Percentiles rank a stretch among this genome's conserved stretches.
Conservation (phyloP, 2,888 invertebrate genomes). For the Ennomos quercinarius region DNA sequence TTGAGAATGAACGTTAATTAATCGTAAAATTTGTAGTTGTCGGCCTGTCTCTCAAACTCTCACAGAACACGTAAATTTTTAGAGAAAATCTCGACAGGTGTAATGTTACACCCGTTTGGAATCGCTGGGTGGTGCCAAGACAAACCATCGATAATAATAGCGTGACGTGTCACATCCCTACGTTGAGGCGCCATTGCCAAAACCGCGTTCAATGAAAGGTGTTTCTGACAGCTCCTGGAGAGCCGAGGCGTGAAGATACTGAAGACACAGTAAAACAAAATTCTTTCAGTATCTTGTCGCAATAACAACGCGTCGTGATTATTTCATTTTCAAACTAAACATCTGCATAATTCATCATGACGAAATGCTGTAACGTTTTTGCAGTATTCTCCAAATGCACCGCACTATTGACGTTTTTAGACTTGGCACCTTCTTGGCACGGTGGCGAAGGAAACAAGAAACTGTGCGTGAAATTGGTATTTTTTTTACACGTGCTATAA, state of each 20-base stretch:
- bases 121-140: conserved; percentile 38
- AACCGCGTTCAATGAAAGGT: conserved; percentile 66
- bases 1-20: conserved; percentile 29
- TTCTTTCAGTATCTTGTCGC: conserved; percentile 16
- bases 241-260: conserved; percentile 22
- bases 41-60: conserved; percentile 24
- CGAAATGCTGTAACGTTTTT: conserved; percentile 4
- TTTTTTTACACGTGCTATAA: conserved; percentile 33
- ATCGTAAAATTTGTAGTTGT: conserved; percentile 34
- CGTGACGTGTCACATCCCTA: conserved; percentile 46
- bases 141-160: conserved; percentile 41
- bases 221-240: conserved; percentile 53
- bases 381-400: conserved; percentile 52
- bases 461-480: conserved; percentile 40
- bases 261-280: neutral
- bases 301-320: neutral
- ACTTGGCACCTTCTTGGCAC: conserved; percentile 53
- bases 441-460: conserved; percentile 34
- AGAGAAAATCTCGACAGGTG: conserved; percentile 35
- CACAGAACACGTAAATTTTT: conserved; percentile 17
- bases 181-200: conserved; percentile 72
- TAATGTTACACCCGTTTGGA: conserved; percentile 38
- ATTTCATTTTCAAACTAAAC: conserved; percentile 14
- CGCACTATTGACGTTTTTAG: conserved; percentile 60
- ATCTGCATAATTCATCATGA: conserved; percentile 19